A percentile compares a stretch with the other conserved stretches of the same genome.
Conservation (phyloP, 1,140 invertebrate species). For the Wasmannia auropunctata region DNA sequence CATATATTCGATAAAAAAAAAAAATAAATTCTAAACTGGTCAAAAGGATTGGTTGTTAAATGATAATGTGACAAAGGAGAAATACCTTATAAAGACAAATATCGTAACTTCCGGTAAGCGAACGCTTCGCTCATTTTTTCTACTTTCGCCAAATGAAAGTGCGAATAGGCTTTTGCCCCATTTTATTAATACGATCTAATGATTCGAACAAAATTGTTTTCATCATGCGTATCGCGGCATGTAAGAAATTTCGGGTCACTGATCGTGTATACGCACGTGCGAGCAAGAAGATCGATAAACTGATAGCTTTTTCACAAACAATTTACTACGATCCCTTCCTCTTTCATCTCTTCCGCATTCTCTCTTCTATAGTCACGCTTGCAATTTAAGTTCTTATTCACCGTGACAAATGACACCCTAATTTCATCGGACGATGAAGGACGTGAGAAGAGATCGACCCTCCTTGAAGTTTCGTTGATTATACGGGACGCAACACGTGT, state of each 20-base stretch:
- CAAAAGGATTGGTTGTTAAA: not conserved
- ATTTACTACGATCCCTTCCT: not conserved
- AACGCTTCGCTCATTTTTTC: not conserved
- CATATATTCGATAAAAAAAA: too few relatives aligned
- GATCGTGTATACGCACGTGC: not conserved
- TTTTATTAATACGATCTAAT: slow-evolving; percentile 5
- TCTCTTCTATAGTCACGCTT: not conserved
- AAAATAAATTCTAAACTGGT: not conserved
- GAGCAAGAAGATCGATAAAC: not conserved
- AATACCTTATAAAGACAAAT: not conserved
- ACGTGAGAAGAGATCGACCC: not conserved
- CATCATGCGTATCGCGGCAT: not conserved
- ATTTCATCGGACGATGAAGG: not conserved
- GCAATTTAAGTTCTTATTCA: not conserved
- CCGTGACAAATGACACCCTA: not conserved
- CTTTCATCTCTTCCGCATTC: not conserved
- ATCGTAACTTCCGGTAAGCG: not conserved
- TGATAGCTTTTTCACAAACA: not conserved
- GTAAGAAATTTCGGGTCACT: not conserved
- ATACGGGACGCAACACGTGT: slow-evolving; percentile 4
- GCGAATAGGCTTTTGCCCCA: not conserved
- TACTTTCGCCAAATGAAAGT: too few relatives aligned
- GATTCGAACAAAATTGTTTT: not conserved
- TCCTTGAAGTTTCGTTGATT: not conserved
- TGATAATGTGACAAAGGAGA: not conserved